These are phyloP conservation scores for Drosophila mimetica DNA, from an alignment of 2,888 invertebrate species.

Conservation along the genomic window DNA sequence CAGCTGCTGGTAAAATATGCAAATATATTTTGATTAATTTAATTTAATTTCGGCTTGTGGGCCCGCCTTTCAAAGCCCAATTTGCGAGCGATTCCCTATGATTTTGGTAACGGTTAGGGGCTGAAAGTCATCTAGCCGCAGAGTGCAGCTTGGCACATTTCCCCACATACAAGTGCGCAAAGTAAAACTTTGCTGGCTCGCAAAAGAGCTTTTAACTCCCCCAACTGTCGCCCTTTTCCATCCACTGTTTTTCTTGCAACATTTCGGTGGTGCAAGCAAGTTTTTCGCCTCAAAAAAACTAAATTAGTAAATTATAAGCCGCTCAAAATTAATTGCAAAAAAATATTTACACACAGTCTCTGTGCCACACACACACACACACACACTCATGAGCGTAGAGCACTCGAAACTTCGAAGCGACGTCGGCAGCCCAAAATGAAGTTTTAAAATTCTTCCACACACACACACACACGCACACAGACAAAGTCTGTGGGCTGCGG, in stretches of 20 bases:
- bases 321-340: conserved; percentile 81
- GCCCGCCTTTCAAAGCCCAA: conserved; percentile 11
- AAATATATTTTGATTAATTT: conserved; percentile 71
- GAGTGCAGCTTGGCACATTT: conserved; percentile 12
- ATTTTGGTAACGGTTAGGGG: not conserved
- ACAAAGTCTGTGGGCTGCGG: conserved; percentile 16
- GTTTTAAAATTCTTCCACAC: conserved; percentile 73
- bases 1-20: conserved; percentile 49
- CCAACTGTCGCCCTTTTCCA: conserved; percentile 2
- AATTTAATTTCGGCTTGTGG: conserved; percentile 33
- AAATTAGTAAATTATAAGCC: conserved; percentile 80
- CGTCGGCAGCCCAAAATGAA: conserved; percentile 61
- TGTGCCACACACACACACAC: conserved; percentile 37
- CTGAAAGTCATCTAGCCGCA: conserved; percentile 18
- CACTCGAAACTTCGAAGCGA: conserved; percentile 56
- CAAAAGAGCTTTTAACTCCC: conserved; percentile 31
- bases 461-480: conserved; percentile 37
- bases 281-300: conserved; percentile 56
- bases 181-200: conserved; percentile 15
- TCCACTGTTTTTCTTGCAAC: conserved; percentile 45
- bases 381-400: conserved; percentile 36
- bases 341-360: conserved; percentile 76
- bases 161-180: not conserved
- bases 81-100: conserved; percentile 18
- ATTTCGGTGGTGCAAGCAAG: conserved; percentile 61